phyloP scores from a whole-genome alignment of 2,888 invertebrate genomes.

The Metalampra italica region DNA sequence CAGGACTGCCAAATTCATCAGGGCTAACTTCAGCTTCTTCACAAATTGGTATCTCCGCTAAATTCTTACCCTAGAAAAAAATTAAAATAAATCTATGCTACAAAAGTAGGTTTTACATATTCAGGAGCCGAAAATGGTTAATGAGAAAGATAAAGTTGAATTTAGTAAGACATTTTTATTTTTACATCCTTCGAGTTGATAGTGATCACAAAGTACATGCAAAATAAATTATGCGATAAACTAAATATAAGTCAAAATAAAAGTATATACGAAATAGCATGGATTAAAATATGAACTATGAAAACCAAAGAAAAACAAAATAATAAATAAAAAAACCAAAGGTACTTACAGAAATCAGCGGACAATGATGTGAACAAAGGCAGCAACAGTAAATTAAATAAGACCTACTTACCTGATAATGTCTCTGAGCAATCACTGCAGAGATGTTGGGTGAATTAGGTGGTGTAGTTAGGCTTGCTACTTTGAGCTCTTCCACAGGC shows the following conservation, averaged over 20 bases:
- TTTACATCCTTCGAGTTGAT: too few relatives aligned
- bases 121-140: neutral
- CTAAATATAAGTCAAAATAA: slow-evolving; percentile 9
- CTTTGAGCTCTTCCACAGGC: slow-evolving; percentile 73
- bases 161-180: too few relatives aligned
- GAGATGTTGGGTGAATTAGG: slow-evolving; percentile 88
- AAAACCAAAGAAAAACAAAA: slow-evolving; percentile 13
- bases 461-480: slow-evolving; percentile 77
- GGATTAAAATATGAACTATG: neutral
- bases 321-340: slow-evolving; percentile 50
- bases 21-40: slow-evolving; percentile 81
- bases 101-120: neutral
- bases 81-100: neutral
- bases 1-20: slow-evolving; percentile 78
- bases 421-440: slow-evolving; percentile 77
- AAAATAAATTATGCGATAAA: slow-evolving; percentile 5
- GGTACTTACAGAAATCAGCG: slow-evolving; percentile 71
- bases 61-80: slow-evolving; percentile 70
- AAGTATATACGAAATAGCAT: neutral
- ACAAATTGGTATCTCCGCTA: slow-evolving; percentile 81
- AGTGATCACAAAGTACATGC: too few relatives aligned
- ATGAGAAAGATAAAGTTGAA: neutral
- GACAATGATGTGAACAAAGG: slow-evolving; percentile 52
- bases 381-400: slow-evolving; percentile 13
- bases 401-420: slow-evolving; percentile 73